Conservation (phyloP, 2,888 invertebrate species). For the Himalopsyche anomala region DNA sequence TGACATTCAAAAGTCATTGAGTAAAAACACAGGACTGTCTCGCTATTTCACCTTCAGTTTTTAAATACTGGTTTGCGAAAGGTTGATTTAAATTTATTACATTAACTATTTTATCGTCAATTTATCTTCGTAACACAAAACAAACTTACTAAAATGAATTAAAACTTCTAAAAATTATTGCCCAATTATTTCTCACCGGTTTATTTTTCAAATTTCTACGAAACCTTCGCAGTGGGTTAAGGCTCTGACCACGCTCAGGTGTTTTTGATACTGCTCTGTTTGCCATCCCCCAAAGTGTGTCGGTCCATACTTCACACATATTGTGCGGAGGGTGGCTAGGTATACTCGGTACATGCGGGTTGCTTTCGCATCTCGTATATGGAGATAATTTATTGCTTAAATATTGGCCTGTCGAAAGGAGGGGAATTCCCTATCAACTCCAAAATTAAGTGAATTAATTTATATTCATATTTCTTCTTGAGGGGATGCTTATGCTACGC, state of each 20-base stretch:
- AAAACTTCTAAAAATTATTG: neutral
- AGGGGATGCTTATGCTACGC: neutral
- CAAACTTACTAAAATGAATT: neutral
- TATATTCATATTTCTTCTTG: conserved; percentile 34
- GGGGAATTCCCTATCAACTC: conserved; percentile 26
- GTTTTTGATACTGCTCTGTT: conserved; percentile 7
- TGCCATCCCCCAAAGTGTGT: conserved; percentile 2
- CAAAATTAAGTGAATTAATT: conserved; percentile 23
- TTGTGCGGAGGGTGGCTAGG: neutral
- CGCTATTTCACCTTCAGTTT: no score
- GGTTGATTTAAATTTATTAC: no score
- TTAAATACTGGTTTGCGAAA: no score
- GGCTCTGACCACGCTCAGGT: neutral
- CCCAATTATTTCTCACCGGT: neutral
- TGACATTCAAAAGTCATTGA: no score
- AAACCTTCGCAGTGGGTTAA: conserved; percentile 3
- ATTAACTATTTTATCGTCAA: no score
- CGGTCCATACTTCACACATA: conserved; percentile 19
- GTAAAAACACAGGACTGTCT: no score
- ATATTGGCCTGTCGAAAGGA: conserved; percentile 29
- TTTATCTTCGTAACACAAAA: conserved; percentile 4
- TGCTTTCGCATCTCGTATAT: neutral
- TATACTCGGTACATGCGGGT: neutral
- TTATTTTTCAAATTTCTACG: neutral
- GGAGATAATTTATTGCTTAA: conserved; percentile 21